Conservation (phyloP, 2,888 invertebrate genomes). For the Amitus sp. region DNA sequence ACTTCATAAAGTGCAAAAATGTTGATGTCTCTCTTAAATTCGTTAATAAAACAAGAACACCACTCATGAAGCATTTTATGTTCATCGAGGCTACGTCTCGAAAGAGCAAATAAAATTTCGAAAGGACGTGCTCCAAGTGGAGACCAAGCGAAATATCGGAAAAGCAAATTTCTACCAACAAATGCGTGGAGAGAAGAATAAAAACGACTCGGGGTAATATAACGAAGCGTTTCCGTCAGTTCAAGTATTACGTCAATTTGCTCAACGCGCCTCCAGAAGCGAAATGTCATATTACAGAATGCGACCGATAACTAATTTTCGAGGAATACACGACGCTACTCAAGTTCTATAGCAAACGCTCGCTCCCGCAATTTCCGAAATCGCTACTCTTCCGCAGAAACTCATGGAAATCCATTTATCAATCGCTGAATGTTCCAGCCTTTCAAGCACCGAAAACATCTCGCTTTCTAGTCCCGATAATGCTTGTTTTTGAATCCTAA, state of each 20-base stretch:
- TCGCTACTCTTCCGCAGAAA: no score
- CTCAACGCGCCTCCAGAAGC: neutral
- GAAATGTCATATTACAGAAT: neutral
- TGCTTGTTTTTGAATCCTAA: no score
- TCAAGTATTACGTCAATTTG: neutral
- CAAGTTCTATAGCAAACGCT: neutral
- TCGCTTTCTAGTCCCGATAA: no score
- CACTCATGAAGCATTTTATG: no score
- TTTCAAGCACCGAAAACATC: no score
- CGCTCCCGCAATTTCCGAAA: neutral
- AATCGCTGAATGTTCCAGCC: no score
- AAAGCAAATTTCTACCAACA: neutral
- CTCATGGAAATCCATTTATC: no score
- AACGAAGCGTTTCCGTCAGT: neutral
- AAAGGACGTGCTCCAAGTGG: neutral
- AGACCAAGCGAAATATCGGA: neutral
- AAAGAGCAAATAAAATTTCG: neutral
- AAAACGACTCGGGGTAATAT: neutral
- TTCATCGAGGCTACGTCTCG: no score
- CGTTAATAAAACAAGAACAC: no score
- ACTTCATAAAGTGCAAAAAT: neutral
- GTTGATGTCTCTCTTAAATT: neutral
- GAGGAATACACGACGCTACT: neutral
- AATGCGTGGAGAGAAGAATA: neutral
- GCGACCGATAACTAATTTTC: neutral